Evolutionary conservation across 2,888 invertebrate species (phyloP).

Genomic region (Oligia fasciuncula): DNA sequence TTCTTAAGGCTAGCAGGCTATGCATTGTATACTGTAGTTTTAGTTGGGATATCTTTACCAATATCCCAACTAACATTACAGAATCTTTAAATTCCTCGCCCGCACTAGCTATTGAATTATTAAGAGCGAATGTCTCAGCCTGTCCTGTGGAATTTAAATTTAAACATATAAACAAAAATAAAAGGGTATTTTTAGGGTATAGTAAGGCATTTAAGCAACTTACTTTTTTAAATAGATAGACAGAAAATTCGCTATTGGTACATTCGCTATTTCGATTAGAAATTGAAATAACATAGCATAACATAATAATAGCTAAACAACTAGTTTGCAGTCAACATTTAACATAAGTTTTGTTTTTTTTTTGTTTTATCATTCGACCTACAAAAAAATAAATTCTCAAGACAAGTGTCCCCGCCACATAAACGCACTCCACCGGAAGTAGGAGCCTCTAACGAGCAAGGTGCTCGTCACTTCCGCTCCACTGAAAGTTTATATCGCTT

Average conservation of each 20-base stretch:
- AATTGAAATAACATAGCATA: too few species aligned
- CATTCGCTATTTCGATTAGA: not conserved
- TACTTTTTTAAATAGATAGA: not conserved
- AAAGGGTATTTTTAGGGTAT: too few species aligned
- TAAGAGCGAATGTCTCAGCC: too few species aligned
- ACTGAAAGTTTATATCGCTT: constrained; percentile 66
- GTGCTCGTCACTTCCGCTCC: constrained; percentile 67
- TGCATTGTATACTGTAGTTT: too few species aligned
- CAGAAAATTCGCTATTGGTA: not conserved
- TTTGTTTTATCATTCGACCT: not conserved
- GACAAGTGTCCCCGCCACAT: constrained; percentile 23
- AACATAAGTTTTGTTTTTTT: too few species aligned
- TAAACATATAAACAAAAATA: too few species aligned
- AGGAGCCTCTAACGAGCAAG: constrained; percentile 73
- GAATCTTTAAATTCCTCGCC: too few species aligned
- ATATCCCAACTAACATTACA: too few species aligned
- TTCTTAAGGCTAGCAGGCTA: not conserved
- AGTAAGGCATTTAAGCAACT: too few species aligned
- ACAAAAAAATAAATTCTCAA: not conserved
- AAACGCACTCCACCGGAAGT: constrained; percentile 61
- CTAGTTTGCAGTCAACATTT: not conserved
- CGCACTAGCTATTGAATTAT: too few species aligned
- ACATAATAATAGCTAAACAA: not conserved
- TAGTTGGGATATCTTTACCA: too few species aligned
- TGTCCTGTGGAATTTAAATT: too few species aligned